phyloP scores from a whole-genome alignment of 2,888 invertebrate genomes.

The Taphrorychus bicolor region DNA sequence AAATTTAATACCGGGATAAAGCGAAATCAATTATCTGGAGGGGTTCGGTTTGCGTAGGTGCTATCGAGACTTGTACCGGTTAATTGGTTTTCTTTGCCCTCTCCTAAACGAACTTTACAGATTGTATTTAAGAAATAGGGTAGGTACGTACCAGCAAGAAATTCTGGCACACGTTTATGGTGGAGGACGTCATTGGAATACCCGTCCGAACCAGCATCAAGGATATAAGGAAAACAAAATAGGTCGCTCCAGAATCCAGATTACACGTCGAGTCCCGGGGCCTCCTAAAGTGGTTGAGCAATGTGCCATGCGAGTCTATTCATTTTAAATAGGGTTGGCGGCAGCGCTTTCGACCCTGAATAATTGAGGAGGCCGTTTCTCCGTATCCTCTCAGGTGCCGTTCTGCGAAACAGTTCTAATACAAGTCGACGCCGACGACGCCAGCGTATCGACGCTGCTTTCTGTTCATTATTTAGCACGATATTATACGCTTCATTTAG shows the following conservation, averaged over 20 bases:
- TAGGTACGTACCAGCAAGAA: no score
- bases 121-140: no score
- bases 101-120: neutral
- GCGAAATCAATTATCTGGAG: constrained; percentile 31
- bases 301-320: constrained; percentile 57
- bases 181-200: no score
- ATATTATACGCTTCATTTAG: constrained; percentile 51
- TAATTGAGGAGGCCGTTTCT: constrained; percentile 54
- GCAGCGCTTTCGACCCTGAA: constrained; percentile 57
- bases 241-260: constrained; percentile 19
- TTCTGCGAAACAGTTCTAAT: constrained; percentile 47
- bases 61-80: constrained; percentile 24
- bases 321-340: constrained; percentile 59
- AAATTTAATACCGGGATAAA: constrained; percentile 38
- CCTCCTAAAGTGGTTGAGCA: constrained; percentile 49
- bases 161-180: no score
- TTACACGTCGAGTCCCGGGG: constrained; percentile 22
- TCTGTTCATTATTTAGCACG: constrained; percentile 51
- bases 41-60: constrained; percentile 18
- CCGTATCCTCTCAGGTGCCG: constrained; percentile 58
- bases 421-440: constrained; percentile 46
- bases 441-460: constrained; percentile 28
- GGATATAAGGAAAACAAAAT: constrained; percentile 12
- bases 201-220: neutral
- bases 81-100: constrained; percentile 28